Evolutionary conservation across 2,113 vertebrate genomes (phyloP).

Genomic region (Psilopsiagon aymara): DNA sequence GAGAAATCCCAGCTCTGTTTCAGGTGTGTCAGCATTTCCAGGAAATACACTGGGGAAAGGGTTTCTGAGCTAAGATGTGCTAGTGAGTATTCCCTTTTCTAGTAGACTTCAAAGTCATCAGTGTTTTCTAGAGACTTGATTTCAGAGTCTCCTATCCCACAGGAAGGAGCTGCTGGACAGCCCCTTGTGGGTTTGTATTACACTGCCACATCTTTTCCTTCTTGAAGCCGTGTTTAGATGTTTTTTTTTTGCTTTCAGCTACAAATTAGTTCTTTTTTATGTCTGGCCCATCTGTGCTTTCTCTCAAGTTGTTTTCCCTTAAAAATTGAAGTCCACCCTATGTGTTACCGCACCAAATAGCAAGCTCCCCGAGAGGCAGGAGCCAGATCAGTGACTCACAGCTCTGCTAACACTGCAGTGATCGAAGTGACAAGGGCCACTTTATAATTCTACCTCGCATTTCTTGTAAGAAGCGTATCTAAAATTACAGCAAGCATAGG

Average conservation of each 20-base stretch:
- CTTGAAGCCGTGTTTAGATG: background rate
- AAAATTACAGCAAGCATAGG: background rate
- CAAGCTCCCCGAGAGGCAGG: accelerated
- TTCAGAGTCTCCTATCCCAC: background rate
- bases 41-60: accelerated
- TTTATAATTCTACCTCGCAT: background rate
- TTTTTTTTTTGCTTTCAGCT: background rate
- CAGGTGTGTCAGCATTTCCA: background rate
- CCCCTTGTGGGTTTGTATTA: background rate
- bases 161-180: background rate
- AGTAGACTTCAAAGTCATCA: background rate
- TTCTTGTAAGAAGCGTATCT: background rate
- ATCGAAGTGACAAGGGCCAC: background rate
- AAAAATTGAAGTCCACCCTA: background rate
- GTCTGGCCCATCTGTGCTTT: background rate
- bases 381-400: background rate
- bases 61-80: background rate
- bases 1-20: background rate
- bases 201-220: accelerated
- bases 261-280: background rate
- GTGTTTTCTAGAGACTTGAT: background rate
- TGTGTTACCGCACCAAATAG: background rate
- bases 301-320: background rate
- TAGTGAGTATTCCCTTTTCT: background rate
- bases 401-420: background rate